phyloP scores from a whole-genome alignment of 2,797 vertebrate species.

The Knipowitschia caucasica region DNA sequence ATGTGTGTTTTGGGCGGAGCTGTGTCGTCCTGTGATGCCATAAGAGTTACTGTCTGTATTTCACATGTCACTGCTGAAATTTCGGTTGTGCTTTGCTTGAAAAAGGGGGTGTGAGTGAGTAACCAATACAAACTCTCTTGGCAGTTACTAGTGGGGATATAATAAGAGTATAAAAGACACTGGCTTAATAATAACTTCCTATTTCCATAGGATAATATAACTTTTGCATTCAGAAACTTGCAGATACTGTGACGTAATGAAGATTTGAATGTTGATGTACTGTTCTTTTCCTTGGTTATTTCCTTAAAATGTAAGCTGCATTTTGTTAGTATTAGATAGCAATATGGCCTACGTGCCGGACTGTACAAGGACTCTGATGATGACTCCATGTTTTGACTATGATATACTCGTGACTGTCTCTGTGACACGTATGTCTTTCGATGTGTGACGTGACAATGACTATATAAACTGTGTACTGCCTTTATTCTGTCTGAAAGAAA shows the following conservation, averaged over 20 bases:
- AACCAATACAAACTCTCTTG: slow-evolving; percentile 30
- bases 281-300: too few relatives aligned
- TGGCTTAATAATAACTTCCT: background rate
- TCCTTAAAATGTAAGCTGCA: too few relatives aligned
- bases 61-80: slow-evolving; percentile 61
- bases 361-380: too few relatives aligned
- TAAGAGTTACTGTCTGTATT: slow-evolving; percentile 63
- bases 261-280: too few relatives aligned
- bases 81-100: slow-evolving; percentile 53
- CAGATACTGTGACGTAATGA: background rate
- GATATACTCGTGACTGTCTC: too few relatives aligned
- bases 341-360: too few relatives aligned
- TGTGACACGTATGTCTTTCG: too few relatives aligned
- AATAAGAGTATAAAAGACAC: background rate
- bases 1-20: slow-evolving; percentile 18
- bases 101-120: slow-evolving; percentile 30
- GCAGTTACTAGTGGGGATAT: slow-evolving; percentile 9
- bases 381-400: too few relatives aligned
- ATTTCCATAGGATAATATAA: background rate
- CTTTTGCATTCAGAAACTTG: background rate
- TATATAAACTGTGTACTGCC: too few relatives aligned
- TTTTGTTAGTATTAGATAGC: too few relatives aligned
- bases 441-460: too few relatives aligned
- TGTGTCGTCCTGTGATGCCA: slow-evolving; percentile 36
- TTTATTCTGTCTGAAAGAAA: too few relatives aligned